phyloP scores from a whole-genome alignment of 2,888 invertebrate species.

The Drosophila hamatofila region DNA sequence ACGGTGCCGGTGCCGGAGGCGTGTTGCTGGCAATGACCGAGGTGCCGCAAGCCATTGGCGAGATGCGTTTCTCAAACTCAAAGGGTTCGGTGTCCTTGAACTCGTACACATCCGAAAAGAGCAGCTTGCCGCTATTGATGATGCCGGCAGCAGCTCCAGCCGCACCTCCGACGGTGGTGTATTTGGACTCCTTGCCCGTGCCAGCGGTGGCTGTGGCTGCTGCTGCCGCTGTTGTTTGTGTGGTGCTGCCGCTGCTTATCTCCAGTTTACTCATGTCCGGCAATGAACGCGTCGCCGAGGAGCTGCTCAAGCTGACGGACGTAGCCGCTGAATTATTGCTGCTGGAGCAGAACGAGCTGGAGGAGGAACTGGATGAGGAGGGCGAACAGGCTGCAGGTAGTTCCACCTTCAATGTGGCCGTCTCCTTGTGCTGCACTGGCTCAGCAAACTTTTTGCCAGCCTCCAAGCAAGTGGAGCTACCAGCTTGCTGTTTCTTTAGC shows the following conservation, averaged over 20 bases:
- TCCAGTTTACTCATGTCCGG: conserved; percentile 83
- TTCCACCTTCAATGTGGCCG: conserved; percentile 74
- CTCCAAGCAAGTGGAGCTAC: conserved; percentile 7
- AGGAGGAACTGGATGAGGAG: conserved; percentile 77
- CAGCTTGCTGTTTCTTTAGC: conserved; percentile 27
- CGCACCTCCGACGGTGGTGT: conserved; percentile 33
- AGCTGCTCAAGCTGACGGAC: conserved; percentile 55
- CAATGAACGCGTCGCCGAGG: conserved; percentile 75
- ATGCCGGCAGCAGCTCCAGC: neutral
- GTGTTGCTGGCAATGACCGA: conserved; percentile 35
- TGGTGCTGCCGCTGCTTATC: conserved; percentile 71
- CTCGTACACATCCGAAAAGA: conserved; percentile 90
- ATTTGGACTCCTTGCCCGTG: conserved; percentile 28
- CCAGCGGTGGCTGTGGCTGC: conserved; percentile 2
- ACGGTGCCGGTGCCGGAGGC: conserved; percentile 12
- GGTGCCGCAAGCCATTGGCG: conserved; percentile 63
- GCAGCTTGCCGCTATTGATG: conserved; percentile 43
- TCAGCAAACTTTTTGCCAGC: conserved; percentile 70
- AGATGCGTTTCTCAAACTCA: conserved; percentile 90
- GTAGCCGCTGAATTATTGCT: conserved; percentile 62
- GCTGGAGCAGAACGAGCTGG: conserved; percentile 76
- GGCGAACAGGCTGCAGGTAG: conserved; percentile 73
- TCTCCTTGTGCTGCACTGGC: conserved; percentile 69
- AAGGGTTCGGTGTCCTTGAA: conserved; percentile 96
- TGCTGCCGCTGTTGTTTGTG: conserved; percentile 13